Conservation (phyloP, 1,140 invertebrate species). For the Drosophila takahashii region DNA sequence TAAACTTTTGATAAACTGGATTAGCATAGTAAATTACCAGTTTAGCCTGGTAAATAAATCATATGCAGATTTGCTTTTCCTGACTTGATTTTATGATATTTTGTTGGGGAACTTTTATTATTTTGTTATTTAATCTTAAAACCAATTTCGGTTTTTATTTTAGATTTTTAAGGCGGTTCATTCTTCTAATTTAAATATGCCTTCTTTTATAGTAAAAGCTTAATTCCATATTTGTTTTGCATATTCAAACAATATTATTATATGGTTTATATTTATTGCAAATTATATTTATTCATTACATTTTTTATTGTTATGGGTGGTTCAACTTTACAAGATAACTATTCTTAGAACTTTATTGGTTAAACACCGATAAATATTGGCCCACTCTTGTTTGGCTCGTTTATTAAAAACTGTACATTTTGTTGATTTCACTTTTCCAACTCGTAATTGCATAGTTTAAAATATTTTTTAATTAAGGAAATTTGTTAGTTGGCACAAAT, state of each 20-base stretch:
- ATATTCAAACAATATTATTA: neutral
- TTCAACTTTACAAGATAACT: no score
- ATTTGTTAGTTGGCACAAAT: slow-evolving; percentile 63
- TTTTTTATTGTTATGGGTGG: no score
- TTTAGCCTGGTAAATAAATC: slow-evolving; percentile 27
- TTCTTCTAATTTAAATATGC: no score
- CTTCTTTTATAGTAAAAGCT: no score
- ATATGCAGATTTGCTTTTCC: slow-evolving; percentile 21
- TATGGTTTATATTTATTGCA: neutral
- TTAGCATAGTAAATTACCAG: slow-evolving; percentile 29
- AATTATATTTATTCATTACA: no score
- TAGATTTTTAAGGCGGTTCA: no score
- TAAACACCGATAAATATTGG: neutral
- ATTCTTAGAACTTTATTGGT: no score
- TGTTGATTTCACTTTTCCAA: slow-evolving; percentile 4
- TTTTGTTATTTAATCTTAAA: no score
- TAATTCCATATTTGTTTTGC: no score
- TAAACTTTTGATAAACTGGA: slow-evolving; percentile 33
- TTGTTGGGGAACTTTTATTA: neutral
- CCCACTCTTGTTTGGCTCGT: neutral
- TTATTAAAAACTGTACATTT: neutral
- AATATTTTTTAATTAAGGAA: slow-evolving; percentile 73
- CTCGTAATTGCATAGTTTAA: slow-evolving; percentile 29
- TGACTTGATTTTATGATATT: neutral
- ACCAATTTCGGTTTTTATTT: no score